Conservation (phyloP, 2,113 vertebrate genomes). For the Atrichornis clamosus region DNA sequence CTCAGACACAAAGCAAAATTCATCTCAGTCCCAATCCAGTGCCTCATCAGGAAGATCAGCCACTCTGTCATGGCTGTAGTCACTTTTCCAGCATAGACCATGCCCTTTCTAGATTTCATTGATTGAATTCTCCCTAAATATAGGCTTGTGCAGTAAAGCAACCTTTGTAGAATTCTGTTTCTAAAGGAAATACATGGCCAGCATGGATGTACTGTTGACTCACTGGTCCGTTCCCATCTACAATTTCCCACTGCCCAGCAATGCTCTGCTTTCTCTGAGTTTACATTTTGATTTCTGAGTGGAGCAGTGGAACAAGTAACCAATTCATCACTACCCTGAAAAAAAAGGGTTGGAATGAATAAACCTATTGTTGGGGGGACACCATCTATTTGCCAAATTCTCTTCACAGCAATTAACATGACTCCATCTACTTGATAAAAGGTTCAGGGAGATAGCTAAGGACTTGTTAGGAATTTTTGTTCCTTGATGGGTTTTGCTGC, state of each 20-base stretch:
- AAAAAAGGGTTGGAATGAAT: constrained; percentile 55
- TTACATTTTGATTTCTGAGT: constrained; percentile 44
- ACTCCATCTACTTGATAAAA: constrained; percentile 52
- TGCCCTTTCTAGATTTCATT: neutral
- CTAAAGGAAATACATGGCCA: neutral
- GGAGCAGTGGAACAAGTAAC: constrained; percentile 35
- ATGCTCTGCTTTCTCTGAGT: neutral
- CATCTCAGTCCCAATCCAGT: neutral
- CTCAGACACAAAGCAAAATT: neutral
- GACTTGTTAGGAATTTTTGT: constrained; percentile 20
- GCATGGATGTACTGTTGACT: neutral
- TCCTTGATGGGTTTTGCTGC: constrained; percentile 20
- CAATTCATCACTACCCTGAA: constrained; percentile 41
- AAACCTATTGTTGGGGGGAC: constrained; percentile 37
- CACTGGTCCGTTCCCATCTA: neutral
- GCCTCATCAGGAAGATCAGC: neutral
- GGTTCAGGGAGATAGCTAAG: constrained; percentile 11
- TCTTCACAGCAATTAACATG: constrained; percentile 49
- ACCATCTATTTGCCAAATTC: constrained; percentile 45
- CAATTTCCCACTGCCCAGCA: constrained; percentile 13
- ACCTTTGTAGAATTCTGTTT: neutral
- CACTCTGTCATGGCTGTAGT: neutral
- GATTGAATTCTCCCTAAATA: neutral
- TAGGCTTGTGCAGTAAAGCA: neutral
- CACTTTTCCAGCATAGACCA: neutral